Evolutionary conservation across 2,888 invertebrate genomes (phyloP).

Genomic region (Limnephilus auricula): DNA sequence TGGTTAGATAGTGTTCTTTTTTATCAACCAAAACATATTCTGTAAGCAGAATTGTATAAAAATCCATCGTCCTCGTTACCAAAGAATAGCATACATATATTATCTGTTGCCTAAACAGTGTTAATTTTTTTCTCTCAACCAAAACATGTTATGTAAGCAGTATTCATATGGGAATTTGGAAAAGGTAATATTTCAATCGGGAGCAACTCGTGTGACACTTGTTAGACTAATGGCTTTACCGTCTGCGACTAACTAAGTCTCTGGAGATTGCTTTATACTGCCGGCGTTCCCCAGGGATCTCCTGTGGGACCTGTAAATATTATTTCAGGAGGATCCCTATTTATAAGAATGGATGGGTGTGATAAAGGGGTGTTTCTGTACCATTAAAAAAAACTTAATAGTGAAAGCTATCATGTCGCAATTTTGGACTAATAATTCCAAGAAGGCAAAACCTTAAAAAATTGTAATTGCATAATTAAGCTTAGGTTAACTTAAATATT

Average conservation of each 20-base stretch:
- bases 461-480: background rate
- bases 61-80: background rate
- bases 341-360: constrained; percentile 39
- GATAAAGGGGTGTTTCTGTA: constrained; percentile 18
- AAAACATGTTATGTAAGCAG: background rate
- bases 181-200: constrained; percentile 47
- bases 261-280: constrained; percentile 42
- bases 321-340: constrained; percentile 33
- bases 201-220: constrained; percentile 59
- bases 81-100: background rate
- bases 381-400: background rate
- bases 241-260: constrained; percentile 58
- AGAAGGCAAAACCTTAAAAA: background rate
- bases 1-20: too few species aligned
- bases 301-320: constrained; percentile 4
- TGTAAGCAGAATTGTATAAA: background rate
- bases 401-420: background rate
- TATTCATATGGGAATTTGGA: constrained; percentile 3
- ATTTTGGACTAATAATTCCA: background rate
- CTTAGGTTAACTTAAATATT: background rate
- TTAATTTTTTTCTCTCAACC: background rate
- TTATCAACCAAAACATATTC: too few species aligned
- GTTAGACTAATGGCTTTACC: constrained; percentile 62
- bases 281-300: constrained; percentile 19
- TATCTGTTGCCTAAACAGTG: background rate